Percentiles rank a stretch among this genome's conserved stretches.
These are phyloP conservation scores for Tragulus kanchil DNA, from an alignment of 2,113 vertebrate genomes.

Conservation along the genomic window DNA sequence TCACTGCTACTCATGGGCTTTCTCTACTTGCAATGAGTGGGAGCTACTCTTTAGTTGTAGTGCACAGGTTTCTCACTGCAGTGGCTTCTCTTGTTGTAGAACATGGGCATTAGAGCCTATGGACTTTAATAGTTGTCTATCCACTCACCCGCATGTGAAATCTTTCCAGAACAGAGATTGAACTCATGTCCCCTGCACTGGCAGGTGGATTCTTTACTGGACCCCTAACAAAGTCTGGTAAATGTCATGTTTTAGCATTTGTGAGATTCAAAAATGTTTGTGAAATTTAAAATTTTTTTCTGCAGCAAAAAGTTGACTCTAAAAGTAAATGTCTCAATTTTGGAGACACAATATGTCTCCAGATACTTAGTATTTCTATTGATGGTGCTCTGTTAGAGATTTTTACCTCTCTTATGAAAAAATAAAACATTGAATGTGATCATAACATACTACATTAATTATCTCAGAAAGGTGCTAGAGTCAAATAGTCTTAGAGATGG, in stretches of 20 bases:
- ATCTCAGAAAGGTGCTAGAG: not conserved
- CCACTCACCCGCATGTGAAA: not conserved
- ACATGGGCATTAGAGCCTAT: rapidly evolving
- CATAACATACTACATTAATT: not conserved
- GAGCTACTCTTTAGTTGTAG: not conserved
- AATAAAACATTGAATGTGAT: not conserved
- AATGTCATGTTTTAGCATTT: not conserved
- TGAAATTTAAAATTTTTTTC: not conserved
- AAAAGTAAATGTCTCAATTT: not conserved
- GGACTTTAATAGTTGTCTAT: not conserved
- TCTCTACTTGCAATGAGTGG: not conserved
- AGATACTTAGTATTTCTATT: not conserved
- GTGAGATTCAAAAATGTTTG: constrained; percentile 14
- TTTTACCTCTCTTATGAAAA: not conserved
- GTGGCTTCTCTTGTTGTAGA: not conserved
- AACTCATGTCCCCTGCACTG: not conserved
- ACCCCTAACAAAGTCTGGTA: not conserved
- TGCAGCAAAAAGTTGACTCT: not conserved
- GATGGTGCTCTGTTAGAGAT: not conserved
- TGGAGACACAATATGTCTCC: not conserved
- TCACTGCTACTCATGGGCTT: not conserved
- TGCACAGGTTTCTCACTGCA: not conserved
- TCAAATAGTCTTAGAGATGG: not conserved
- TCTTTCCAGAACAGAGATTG: not conserved
- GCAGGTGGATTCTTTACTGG: not conserved